Base-by-base conservation (phyloP, 2,113 vertebrate genomes). In the Brienomyrus brachyistius region DNA sequence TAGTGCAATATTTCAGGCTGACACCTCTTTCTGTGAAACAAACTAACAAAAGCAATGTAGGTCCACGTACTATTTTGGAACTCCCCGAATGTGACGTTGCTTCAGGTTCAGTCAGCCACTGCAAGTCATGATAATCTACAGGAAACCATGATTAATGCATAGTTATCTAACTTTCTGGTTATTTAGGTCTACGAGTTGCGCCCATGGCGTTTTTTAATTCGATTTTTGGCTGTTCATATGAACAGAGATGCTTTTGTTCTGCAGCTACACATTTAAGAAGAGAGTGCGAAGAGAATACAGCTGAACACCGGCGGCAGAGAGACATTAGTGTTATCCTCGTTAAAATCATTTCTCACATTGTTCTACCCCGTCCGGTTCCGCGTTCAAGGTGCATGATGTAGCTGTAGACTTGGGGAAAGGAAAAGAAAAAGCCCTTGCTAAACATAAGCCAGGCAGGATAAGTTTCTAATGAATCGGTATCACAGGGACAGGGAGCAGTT, bases 91-190 rank as follows among this genome's bases (percentile, higher is more conserved):
- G 74, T 87, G 85, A 87, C 85, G 85, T 54, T 2, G 83, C 23
- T 48, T 51, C 85, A 87, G n/a, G 48, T 19, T 27, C 47, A 13
- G 9, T 31, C 85, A 31, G 27, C 85, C n/a, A 54, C 51, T 35
- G 27, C 9, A 35, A 48, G 48, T 48, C 85, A 54, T 87, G 45
- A 2, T 51, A 56, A 87, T 87, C 48, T 51, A 56, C 51, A 87
- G 85, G 85, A 87, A 87, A 87, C 51, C 51, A 54, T 87, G 85
- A 87, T 51, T 87, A 87, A 87, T 54, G 48, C 83, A 85, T 48
- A 86, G 83, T 86, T 86, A 51, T 51, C 83, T 51, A 86, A 86
- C 83, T 51, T 50, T 86, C 45, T 86, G 83, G 47, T 85, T 85
- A 77, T 85, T 85, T 85, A 86, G 83, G 47, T 86, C 48, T 86